Percentiles rank a stretch among this genome's conserved stretches.
These are phyloP conservation scores for Gymnorhina tibicen DNA, from an alignment of 2,113 vertebrate genomes.

Conservation along the genomic window DNA sequence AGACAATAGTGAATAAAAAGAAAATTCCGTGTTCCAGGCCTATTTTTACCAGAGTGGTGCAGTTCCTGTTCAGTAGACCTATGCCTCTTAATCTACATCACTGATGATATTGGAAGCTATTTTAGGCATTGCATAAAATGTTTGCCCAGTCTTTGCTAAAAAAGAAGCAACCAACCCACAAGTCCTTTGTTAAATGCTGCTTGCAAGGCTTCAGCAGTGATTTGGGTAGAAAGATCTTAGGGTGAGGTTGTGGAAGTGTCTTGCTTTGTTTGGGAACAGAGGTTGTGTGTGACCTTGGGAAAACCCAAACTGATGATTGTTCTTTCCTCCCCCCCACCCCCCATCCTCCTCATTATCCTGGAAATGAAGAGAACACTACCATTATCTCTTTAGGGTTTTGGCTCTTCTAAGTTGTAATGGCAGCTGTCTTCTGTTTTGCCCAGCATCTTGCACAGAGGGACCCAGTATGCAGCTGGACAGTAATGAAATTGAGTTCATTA, in stretches of 20 bases:
- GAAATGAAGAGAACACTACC: background rate
- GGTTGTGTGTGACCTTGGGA: background rate
- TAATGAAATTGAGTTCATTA: background rate
- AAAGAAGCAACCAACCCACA: background rate
- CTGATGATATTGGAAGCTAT: slow-evolving; percentile 12
- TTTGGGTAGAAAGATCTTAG: background rate
- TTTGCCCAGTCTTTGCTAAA: background rate
- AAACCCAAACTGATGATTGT: background rate
- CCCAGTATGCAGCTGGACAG: background rate
- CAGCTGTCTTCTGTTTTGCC: background rate
- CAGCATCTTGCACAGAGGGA: background rate
- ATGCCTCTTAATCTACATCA: slow-evolving; percentile 1
- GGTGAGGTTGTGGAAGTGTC: background rate
- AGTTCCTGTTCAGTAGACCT: slow-evolving; percentile 23
- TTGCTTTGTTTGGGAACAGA: background rate
- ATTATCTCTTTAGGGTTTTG: background rate
- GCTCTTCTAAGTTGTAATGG: background rate
- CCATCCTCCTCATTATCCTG: background rate
- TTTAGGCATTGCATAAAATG: background rate
- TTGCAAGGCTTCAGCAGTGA: background rate
- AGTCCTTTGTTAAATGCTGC: background rate
- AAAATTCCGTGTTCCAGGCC: background rate
- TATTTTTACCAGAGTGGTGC: slow-evolving; percentile 38
- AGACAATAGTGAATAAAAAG: background rate
- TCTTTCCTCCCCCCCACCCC: background rate